These are phyloP conservation scores for Myripristis murdjan DNA, from an alignment of 2,797 vertebrate genomes.

Conservation along the genomic window DNA sequence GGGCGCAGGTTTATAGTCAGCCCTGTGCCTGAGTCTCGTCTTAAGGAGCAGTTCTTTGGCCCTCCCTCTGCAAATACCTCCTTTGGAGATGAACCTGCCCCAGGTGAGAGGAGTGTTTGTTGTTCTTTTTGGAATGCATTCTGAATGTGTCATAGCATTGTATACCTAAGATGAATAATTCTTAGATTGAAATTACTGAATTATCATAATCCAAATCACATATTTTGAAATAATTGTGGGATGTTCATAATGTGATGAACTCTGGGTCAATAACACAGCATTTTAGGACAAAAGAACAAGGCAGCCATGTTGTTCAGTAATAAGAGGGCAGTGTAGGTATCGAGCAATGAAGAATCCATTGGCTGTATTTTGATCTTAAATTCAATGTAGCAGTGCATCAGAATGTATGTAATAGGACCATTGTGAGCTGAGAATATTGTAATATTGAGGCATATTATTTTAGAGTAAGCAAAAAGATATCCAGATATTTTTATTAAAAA, in stretches of 20 bases:
- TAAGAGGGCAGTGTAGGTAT: neutral
- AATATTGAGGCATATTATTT: neutral
- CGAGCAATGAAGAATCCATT: neutral
- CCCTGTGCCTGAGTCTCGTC: constrained; percentile 95
- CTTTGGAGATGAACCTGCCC: constrained; percentile 80
- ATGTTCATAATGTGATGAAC: neutral
- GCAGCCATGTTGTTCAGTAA: neutral
- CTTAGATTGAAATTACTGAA: neutral
- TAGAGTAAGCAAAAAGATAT: neutral
- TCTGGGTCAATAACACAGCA: neutral
- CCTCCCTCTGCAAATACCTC: constrained; percentile 77
- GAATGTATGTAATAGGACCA: neutral
- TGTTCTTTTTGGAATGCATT: neutral
- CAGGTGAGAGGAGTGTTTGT: constrained; percentile 63
- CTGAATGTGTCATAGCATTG: neutral
- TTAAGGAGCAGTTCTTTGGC: constrained; percentile 91
- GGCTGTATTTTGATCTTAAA: neutral
- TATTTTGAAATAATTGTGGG: neutral
- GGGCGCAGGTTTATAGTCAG: constrained; percentile 97
- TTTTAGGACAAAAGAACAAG: neutral
- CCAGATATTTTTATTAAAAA: neutral
- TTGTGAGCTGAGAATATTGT: neutral
- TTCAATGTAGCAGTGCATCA: neutral
- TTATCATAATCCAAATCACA: neutral
- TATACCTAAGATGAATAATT: neutral